Evolutionary conservation across 2,797 vertebrate species (phyloP), one percentile per base, ranked within the genome.

Genomic region (Antrozous pallidus): DNA sequence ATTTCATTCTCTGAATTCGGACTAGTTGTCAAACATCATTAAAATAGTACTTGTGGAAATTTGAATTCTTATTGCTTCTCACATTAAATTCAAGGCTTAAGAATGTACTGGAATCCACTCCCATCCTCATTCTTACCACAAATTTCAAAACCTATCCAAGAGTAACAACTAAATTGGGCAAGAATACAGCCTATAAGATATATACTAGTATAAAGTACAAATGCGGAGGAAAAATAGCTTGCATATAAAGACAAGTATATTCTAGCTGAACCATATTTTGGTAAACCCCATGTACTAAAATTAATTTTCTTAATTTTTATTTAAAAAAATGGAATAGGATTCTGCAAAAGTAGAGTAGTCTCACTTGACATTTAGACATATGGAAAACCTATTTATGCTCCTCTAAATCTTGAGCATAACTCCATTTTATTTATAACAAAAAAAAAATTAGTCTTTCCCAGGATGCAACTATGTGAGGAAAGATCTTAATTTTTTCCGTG

Each of bases 391-490:
- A 61, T 51, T 83, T 31, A 56, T 22, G 26, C 33, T 33, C 88
- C 83, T 36, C 36, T 67, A 77, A 73, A 47, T 47, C 33, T 42
- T 45, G 18, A 74, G 9, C 58, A 17, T 56, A 79, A 75, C 38
- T 63, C 51, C 33, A 71, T 54, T 88, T 84, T 28, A 61, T 12
- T 70, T 56, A 82, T 36, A 65, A 22, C 45, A 22, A 63, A 47
- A 74, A 51, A 87, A 51, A n/a, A n/a, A n/a, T n/a, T n/a, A n/a
- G 14, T 75, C 77, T 80, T 71, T 56, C 38, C 17, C 71, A 94
- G 18, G 22, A 90, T 58, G 31, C 4, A 88, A 47, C 9, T 70
- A 24, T 58, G 16, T 56, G 26, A 77, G n/a, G 9, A 89, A 73
- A 28, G 5, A 2, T 22, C 47, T 56, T 67, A 70, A 9, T 81